Conservation (phyloP, 2,888 invertebrate species). For the Drosophila incognita region DNA sequence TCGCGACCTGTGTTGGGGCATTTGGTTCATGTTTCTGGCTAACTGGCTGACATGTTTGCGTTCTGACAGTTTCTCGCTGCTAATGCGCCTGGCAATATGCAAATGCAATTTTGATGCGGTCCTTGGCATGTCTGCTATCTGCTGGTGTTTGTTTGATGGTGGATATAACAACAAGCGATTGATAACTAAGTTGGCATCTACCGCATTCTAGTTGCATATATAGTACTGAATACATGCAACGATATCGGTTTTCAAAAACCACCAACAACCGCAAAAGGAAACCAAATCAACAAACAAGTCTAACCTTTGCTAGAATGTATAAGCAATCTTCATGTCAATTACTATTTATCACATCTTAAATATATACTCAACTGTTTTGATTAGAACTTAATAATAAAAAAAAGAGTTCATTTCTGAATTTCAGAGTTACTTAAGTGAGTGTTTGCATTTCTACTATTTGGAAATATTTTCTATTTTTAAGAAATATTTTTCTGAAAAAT, state of each 20-base stretch:
- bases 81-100: slow-evolving; percentile 62
- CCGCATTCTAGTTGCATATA: slow-evolving; percentile 1
- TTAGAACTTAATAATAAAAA: not conserved
- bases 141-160: slow-evolving; percentile 28
- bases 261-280: not conserved
- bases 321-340: not conserved
- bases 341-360: not conserved
- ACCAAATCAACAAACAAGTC: no score
- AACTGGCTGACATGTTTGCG: slow-evolving; percentile 13
- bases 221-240: not conserved
- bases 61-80: slow-evolving; percentile 22
- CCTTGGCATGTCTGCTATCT: slow-evolving; percentile 23
- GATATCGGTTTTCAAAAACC: not conserved
- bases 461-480: no score
- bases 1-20: slow-evolving; percentile 19
- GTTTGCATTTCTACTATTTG: no score
- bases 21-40: slow-evolving; percentile 32
- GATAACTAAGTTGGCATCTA: slow-evolving; percentile 36
- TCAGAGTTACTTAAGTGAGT: no score
- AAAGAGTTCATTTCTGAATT: no score
- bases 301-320: not conserved
- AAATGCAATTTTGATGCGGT: slow-evolving; percentile 67
- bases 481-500: no score
- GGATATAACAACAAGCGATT: slow-evolving; percentile 37
- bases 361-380: not conserved